Evolutionary conservation across 2,797 vertebrate genomes (phyloP).

Genomic region (Pelodytes ibericus): DNA sequence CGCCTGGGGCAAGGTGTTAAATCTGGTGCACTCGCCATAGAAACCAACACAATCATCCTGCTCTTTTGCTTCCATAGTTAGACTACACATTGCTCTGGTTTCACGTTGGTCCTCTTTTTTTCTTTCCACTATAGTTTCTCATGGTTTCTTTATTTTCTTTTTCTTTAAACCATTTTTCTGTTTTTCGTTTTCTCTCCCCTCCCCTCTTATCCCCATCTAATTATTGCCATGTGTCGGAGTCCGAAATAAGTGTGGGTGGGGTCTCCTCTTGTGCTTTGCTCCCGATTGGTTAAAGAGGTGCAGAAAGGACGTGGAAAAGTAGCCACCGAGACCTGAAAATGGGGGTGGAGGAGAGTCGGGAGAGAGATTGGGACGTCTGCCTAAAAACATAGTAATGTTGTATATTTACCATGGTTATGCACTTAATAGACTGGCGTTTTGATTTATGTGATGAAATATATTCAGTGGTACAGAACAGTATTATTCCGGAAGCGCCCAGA

Average conservation of each 20-base stretch:
- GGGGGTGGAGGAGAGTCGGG: background rate
- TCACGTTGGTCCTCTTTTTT: background rate
- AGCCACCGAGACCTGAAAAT: background rate
- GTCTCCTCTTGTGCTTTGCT: background rate
- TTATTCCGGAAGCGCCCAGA: conserved; percentile 13
- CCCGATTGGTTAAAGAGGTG: background rate
- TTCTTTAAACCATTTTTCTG: too few species aligned
- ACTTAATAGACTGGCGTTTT: conserved; percentile 13
- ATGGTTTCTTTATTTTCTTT: background rate
- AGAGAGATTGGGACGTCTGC: background rate
- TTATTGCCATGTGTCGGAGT: conserved; percentile 27
- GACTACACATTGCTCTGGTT: too few species aligned
- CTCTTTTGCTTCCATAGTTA: too few species aligned
- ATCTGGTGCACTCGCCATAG: too few species aligned
- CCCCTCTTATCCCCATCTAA: conserved; percentile 12
- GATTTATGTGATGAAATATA: conserved; percentile 39
- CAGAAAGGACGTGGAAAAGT: background rate
- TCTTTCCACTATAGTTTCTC: conserved; percentile 11
- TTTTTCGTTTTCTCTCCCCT: background rate
- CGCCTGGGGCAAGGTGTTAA: too few species aligned
- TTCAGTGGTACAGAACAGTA: conserved; percentile 23
- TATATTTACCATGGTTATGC: conserved; percentile 11
- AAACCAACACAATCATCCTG: too few species aligned
- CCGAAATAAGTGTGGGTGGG: background rate
- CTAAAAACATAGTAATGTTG: conserved; percentile 27